Base-by-base conservation (phyloP, 1,140 invertebrate species). In the Coboldia fuscipes region DNA sequence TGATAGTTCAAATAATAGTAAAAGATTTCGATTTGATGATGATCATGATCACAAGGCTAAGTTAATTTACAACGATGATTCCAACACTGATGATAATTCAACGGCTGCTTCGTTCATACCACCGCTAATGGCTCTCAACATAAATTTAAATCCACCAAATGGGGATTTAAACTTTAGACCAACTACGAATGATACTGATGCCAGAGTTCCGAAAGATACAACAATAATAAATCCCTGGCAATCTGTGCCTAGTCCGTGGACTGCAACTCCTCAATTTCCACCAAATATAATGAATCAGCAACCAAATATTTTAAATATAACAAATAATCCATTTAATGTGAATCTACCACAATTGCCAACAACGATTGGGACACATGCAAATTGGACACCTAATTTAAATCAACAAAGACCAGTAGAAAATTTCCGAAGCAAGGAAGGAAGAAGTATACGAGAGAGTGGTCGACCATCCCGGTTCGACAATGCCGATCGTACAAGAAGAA, bases 21-120 rank as follows among this genome's bases (percentile, higher is more conserved):
- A 47, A 1, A 32, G 43, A 2, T 54, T 54, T 24, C 52, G 52
- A 27, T 47, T 48, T 0, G 47, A 51, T 18, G 46, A 51, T 3
- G 46, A 49, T 18, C 37, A 44, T 1, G 45, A 54, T 34, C 51
- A 54, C 31, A 51, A 54, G 36, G 45, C 51, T 0, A 48, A 54
- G 26, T 27, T 49, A 32, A 48, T 54, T 16, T 50, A 41, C 33
- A 48, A 46, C 15, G 42, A 47, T 2, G 51, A 53, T 27, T 7
- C 6, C 22, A 23, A 12, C 22, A 20, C 15, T 5, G 24, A 15
- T 9, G n/a, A 34, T 10, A 9, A 20, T 5, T 5, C 23, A 24
- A 22, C 28, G 15, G 51, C 51, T 33, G 49, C 51, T 20, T 47
- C 50, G 17, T 51, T 50, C 31, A 35, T 54, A 19, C 46, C 46